Conservation (phyloP, 92 coral and sea anemone species). For the Bergia puertoricense region DNA sequence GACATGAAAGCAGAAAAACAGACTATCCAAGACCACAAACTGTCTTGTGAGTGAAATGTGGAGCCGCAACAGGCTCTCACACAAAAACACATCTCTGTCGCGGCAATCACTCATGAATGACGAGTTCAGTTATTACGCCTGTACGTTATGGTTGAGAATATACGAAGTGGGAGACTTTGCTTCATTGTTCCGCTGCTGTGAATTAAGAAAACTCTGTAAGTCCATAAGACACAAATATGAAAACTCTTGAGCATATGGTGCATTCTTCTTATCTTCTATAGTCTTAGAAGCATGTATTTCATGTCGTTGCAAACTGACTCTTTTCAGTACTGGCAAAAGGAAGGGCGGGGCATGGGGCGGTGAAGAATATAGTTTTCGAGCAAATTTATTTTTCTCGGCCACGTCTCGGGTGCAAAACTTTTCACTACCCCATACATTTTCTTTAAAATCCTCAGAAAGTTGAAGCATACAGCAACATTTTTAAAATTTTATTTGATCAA, state of each 20-base stretch:
- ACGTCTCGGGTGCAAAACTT: too few relatives aligned
- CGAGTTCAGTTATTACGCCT: neutral
- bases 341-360: too few relatives aligned
- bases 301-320: too few relatives aligned
- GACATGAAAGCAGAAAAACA: constrained; percentile 36
- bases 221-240: neutral
- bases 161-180: neutral
- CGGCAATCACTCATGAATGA: neutral
- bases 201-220: neutral
- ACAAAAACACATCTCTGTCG: neutral
- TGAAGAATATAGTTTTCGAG: too few relatives aligned
- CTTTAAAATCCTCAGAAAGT: too few relatives aligned
- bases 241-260: neutral
- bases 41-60: constrained; percentile 13
- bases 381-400: too few relatives aligned
- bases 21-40: constrained; percentile 36
- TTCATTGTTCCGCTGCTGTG: neutral
- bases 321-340: too few relatives aligned
- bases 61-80: neutral
- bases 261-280: neutral
- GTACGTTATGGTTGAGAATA: neutral
- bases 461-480: too few relatives aligned
- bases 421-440: too few relatives aligned
- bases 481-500: too few relatives aligned
- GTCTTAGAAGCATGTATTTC: too few relatives aligned